Conservation (phyloP, 2,113 vertebrate genomes). For the Lethenteron camtschaticum region DNA sequence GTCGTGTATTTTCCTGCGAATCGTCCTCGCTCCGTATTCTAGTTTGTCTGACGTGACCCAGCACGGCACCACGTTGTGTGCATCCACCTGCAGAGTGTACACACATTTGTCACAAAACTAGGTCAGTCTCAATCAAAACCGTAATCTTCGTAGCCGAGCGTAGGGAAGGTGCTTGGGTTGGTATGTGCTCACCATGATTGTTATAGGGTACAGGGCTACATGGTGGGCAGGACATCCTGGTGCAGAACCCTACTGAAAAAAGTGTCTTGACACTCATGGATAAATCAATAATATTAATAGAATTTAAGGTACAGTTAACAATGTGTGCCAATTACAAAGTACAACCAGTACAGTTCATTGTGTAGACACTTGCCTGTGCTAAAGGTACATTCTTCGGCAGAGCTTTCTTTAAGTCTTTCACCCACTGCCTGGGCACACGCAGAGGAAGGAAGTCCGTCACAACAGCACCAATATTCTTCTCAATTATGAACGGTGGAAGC, state of each 20-base stretch:
- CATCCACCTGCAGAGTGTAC: slow-evolving; percentile 34
- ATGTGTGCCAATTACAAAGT: not conserved
- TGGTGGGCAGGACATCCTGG: too few relatives aligned
- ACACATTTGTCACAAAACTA: not conserved
- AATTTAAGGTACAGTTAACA: not conserved
- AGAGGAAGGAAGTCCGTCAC: slow-evolving; percentile 58
- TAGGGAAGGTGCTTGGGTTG: too few relatives aligned
- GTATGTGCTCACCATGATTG: too few relatives aligned
- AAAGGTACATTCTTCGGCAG: slow-evolving; percentile 32
- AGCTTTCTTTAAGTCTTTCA: slow-evolving; percentile 26
- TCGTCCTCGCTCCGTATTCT: slow-evolving; percentile 48
- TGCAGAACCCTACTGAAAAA: too few relatives aligned
- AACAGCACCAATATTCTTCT: slow-evolving; percentile 29
- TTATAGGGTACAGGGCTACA: too few relatives aligned
- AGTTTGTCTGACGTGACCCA: slow-evolving; percentile 51
- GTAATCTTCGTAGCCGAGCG: not conserved
- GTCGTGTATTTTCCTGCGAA: slow-evolving; percentile 49
- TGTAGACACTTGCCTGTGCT: slow-evolving; percentile 27
- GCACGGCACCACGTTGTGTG: slow-evolving; percentile 61
- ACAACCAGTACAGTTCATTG: not conserved
- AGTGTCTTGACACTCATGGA: too few relatives aligned
- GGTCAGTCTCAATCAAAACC: not conserved
- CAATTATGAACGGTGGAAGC: slow-evolving; percentile 30
- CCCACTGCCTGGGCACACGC: slow-evolving; percentile 31
- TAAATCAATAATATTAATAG: too few relatives aligned